Evolutionary conservation across 2,888 invertebrate genomes (phyloP), one percentile per base, ranked within the genome.

Genomic region (Apoda limacodes): DNA sequence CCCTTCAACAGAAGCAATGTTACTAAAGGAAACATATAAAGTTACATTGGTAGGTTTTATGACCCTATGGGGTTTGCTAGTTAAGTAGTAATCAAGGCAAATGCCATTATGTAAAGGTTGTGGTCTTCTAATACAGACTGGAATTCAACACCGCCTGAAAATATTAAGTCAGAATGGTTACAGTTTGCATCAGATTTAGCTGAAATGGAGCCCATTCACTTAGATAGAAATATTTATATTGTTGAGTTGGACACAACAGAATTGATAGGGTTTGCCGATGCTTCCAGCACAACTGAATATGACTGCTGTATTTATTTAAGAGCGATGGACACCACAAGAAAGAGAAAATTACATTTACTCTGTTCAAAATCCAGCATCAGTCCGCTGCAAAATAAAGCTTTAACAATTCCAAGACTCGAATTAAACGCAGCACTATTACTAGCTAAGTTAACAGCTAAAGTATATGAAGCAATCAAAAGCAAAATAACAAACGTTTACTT

Each of bases 231-330:
- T n/a, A 32, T 32, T 12, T 5, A 9, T 1, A 26, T 26, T 12
- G 5, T 22, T 3, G 25, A 15, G 21, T 24, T 25, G 11, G 13
- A 10, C 2, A 9, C 22, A 12, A 27, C 37, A 5, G 29, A 45
- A 21, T 25, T 45, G 3, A 34, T 40, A 5, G 39, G 40, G 3
- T 42, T n/a, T n/a, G n/a, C n/a, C n/a, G n/a, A n/a, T n/a, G n/a
- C n/a, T n/a, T n/a, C n/a, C n/a, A n/a, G n/a, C n/a, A n/a, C n/a
- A n/a, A n/a, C n/a, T n/a, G n/a, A n/a, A n/a, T n/a, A n/a, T n/a
- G n/a, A n/a, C n/a, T n/a, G n/a, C n/a, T n/a, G n/a, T n/a, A n/a
- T n/a, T n/a, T n/a, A n/a, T n/a, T n/a, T n/a, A n/a, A n/a, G n/a
- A n/a, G n/a, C n/a, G n/a, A n/a, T n/a, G n/a, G n/a, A n/a, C n/a